Evolutionary conservation across 2,797 vertebrate species (phyloP), one percentile per base, ranked within the genome.

Genomic region (Gila robusta): DNA sequence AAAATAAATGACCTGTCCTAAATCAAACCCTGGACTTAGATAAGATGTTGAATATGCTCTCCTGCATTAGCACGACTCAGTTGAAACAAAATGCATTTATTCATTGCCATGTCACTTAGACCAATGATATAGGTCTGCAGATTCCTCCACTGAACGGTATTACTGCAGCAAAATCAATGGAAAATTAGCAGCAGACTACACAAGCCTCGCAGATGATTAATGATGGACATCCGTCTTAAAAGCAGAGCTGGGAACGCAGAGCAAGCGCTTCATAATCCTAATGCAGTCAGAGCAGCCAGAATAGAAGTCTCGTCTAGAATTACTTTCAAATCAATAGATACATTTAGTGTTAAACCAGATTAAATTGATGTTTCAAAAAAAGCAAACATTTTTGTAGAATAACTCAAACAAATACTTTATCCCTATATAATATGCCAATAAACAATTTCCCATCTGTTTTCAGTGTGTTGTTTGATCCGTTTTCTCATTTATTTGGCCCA

Each of bases 131-230:
- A 69, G 26, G 37, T 73, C 44, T 71, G 59, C 77, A 70, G 80
- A 88, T 84, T 84, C 41, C 39, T 62, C 47, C 39, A 69, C 39
- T 72, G 64, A 81, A 71, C 85, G 83, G 32, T 32, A 82, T 79
- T 81, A 79, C 66, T 28, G 62, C 78, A 82, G 79, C 16, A 67
- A 82, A 84, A 88, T 84, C 81, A 87, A 88, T 87, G 28, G 32
- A 56, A 88, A 87, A 86, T 87, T 83, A 89, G 84, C 67, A 84
- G 74, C 62, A 67, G 74, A 87, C 37, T 62, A 84, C 86, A 80
- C 79, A 84, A 79, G 79, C 44, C 54, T 77, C 12, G 10, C 32
- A 87, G 80, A 87, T 88, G 84, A 88, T 87, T 85, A 80, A 91
- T 83, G 71, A 81, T 67, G 47, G 81, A 87, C 81, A 69, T 10